phyloP scores from a whole-genome alignment of 2,888 invertebrate genomes.

The Macrosiphum euphorbiae region DNA sequence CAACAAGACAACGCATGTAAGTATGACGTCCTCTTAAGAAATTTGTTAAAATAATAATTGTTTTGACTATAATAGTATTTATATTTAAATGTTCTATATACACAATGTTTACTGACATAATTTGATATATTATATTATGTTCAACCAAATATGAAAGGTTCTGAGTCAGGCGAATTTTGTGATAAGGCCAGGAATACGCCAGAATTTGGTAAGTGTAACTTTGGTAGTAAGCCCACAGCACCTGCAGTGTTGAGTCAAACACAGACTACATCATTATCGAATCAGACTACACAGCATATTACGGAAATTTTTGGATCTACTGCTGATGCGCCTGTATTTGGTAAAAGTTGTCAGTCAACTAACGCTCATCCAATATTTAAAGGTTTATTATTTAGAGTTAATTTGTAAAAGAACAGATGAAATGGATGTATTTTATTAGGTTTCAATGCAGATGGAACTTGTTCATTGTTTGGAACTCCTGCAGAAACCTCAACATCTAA shows the following conservation, averaged over 20 bases:
- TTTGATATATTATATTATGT: not conserved
- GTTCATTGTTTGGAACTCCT: constrained; percentile 71
- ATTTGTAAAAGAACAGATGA: constrained; percentile 36
- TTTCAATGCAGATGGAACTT: constrained; percentile 56
- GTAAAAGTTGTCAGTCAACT: constrained; percentile 71
- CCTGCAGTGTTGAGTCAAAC: constrained; percentile 80
- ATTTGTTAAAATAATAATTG: not conserved
- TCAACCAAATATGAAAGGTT: constrained; percentile 11
- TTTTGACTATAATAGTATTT: not conserved
- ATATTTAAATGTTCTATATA: too few species aligned
- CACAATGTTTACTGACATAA: not conserved
- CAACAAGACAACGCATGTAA: too few species aligned
- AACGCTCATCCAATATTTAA: constrained; percentile 71
- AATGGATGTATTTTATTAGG: constrained; percentile 44
- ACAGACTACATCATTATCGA: constrained; percentile 68
- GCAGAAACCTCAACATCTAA: constrained; percentile 70
- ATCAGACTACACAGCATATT: constrained; percentile 69
- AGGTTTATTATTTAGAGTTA: constrained; percentile 18
- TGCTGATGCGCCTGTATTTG: constrained; percentile 77
- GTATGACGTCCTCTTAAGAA: not conserved
- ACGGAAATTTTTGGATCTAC: constrained; percentile 76
- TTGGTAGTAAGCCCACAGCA: constrained; percentile 74
- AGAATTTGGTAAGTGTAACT: constrained; percentile 74
- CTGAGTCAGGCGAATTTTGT: constrained; percentile 55
- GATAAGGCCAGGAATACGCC: constrained; percentile 68